A percentile compares a stretch with the other conserved stretches of the same genome.
phyloP scores from a whole-genome alignment of 2,888 invertebrate genomes.

The Drosophila antonietae region DNA sequence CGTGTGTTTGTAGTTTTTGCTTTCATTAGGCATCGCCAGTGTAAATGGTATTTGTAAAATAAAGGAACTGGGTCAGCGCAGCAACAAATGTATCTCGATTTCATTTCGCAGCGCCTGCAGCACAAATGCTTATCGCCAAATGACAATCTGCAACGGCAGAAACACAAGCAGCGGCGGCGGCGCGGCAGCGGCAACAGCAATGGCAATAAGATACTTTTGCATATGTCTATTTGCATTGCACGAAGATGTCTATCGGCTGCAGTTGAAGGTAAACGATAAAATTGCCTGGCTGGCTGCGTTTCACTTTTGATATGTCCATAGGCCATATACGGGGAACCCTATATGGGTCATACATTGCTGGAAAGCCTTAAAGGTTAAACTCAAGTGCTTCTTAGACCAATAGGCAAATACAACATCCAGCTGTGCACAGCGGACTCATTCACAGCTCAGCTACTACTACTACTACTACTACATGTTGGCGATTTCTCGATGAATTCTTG shows the following conservation, averaged over 20 bases:
- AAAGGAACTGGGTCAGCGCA: slow-evolving; percentile 71
- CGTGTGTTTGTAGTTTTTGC: slow-evolving; percentile 61
- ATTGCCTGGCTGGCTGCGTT: slow-evolving; percentile 27
- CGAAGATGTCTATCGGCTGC: slow-evolving; percentile 69
- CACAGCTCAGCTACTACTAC: slow-evolving; percentile 6
- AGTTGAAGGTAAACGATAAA: slow-evolving; percentile 68
- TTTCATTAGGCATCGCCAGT: slow-evolving; percentile 56
- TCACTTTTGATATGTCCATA: slow-evolving; percentile 67
- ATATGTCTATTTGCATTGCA: slow-evolving; percentile 50
- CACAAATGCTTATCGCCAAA: slow-evolving; percentile 63
- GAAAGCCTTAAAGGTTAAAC: slow-evolving; percentile 53
- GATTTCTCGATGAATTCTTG: not conserved
- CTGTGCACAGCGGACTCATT: slow-evolving; percentile 41
- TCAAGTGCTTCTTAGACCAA: slow-evolving; percentile 15
- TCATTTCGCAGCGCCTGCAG: slow-evolving; percentile 67
- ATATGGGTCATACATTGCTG: slow-evolving; percentile 62
- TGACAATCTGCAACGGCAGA: slow-evolving; percentile 58
- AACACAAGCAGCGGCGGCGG: not conserved
- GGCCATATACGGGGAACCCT: not conserved
- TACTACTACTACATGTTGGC: not conserved
- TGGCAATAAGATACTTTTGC: slow-evolving; percentile 57
- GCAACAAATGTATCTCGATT: slow-evolving; percentile 78
- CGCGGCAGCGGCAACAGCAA: not conserved
- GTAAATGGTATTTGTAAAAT: slow-evolving; percentile 24
- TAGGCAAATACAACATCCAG: slow-evolving; percentile 32